Percentiles rank a stretch among this genome's conserved stretches.
phyloP scores from a whole-genome alignment of 1,140 invertebrate genomes.

The Apis cerana region DNA sequence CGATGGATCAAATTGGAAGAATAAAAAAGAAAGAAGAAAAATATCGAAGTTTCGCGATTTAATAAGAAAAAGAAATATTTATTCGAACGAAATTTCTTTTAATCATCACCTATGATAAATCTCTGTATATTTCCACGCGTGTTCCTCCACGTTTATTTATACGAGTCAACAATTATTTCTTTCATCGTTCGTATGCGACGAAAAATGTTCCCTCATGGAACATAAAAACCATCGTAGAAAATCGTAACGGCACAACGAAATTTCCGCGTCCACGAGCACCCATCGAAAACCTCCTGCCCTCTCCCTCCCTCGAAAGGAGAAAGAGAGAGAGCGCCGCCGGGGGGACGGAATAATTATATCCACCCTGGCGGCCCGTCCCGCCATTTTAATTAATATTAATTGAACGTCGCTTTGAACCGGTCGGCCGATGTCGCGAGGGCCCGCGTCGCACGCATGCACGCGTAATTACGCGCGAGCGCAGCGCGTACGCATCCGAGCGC shows the following conservation, averaged over 20 bases:
- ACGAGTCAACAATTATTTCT: no score
- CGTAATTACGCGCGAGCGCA: slow-evolving; percentile 66
- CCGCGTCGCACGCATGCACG: slow-evolving; percentile 56
- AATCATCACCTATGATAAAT: no score
- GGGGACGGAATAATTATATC: slow-evolving; percentile 58
- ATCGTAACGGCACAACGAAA: neutral
- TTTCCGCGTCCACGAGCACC: neutral
- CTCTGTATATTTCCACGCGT: no score
- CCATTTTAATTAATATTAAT: slow-evolving; percentile 76
- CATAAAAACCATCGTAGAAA: neutral
- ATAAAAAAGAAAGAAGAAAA: no score
- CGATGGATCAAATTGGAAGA: no score
- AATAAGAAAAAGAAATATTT: no score
- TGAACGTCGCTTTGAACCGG: slow-evolving; percentile 61
- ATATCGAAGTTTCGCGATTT: no score
- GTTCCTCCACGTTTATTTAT: no score
- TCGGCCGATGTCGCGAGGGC: slow-evolving; percentile 56
- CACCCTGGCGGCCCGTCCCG: slow-evolving; percentile 28
- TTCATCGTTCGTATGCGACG: no score
- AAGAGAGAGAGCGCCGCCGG: neutral
- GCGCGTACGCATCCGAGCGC: slow-evolving; percentile 35
- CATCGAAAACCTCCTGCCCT: no score
- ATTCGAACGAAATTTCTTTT: no score
- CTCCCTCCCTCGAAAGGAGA: neutral
- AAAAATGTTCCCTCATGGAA: neutral